Conservation (phyloP, 1,140 invertebrate species). For the Eriocheir sinensis region DNA sequence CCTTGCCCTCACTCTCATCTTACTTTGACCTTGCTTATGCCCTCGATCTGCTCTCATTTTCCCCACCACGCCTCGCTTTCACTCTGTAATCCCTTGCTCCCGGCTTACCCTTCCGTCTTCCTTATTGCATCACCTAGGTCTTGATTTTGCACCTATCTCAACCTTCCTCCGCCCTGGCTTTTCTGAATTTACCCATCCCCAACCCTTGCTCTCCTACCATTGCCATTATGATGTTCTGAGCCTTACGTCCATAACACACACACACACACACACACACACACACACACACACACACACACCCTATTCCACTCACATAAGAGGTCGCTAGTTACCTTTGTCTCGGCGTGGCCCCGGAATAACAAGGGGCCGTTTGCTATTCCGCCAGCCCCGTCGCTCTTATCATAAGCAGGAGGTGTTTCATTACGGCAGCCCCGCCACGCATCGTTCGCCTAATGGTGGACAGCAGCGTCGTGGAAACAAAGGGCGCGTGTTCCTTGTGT, state of each 20-base stretch:
- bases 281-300: neutral
- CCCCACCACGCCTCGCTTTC: neutral
- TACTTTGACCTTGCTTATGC: neutral
- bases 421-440: neutral
- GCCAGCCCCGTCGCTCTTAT: neutral
- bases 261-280: slow-evolving; percentile 35
- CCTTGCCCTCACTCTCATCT: neutral
- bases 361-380: neutral
- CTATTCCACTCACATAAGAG: neutral
- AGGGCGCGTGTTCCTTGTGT: no score
- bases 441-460: neutral
- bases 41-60: neutral
- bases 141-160: neutral
- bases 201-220: neutral
- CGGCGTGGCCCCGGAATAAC: neutral
- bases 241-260: neutral
- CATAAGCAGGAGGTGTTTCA: slow-evolving; percentile 4
- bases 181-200: neutral
- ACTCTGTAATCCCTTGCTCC: neutral
- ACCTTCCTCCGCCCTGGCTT: neutral
- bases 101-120: neutral
- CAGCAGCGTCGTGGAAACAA: neutral
- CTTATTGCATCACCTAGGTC: neutral
- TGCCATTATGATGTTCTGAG: neutral
- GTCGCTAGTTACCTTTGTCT: neutral